Percentiles rank a stretch among this genome's conserved stretches.
phyloP scores from a whole-genome alignment of 2,113 vertebrate species.

The Pygoscelis antarcticus region DNA sequence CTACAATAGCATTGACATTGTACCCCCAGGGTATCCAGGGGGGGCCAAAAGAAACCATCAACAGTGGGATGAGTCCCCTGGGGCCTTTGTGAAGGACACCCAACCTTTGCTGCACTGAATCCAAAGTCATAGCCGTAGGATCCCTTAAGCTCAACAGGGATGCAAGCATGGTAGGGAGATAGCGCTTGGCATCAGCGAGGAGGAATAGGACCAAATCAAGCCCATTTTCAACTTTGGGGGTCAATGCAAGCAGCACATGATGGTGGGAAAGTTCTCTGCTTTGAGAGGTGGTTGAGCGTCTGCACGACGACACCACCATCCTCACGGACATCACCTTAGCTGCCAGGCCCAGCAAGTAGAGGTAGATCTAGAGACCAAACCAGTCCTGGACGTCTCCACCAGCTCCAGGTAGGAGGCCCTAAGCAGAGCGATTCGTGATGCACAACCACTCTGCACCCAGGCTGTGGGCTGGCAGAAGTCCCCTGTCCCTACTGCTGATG shows the following conservation, averaged over 20 bases:
- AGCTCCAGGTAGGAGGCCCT: neutral
- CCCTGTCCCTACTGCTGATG: neutral
- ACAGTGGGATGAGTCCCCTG: neutral
- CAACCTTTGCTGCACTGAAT: neutral
- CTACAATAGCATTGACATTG: neutral
- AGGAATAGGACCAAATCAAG: neutral
- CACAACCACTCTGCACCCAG: neutral
- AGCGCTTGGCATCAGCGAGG: neutral
- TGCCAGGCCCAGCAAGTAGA: neutral
- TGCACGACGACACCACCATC: fast-evolving
- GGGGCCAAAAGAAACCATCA: neutral
- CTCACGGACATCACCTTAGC: neutral
- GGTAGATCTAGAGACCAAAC: neutral
- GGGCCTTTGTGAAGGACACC: neutral
- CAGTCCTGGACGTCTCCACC: neutral
- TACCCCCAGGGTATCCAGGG: neutral
- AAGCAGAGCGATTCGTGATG: neutral
- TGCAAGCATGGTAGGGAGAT: neutral
- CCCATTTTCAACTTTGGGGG: neutral
- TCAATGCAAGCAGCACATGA: neutral
- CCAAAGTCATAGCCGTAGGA: neutral
- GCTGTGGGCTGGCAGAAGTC: neutral
- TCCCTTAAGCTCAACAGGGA: neutral
- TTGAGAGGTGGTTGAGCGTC: neutral
- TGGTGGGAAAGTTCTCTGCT: neutral